Base-by-base conservation (phyloP, 2,113 vertebrate species). In the Crotalus horridus region DNA sequence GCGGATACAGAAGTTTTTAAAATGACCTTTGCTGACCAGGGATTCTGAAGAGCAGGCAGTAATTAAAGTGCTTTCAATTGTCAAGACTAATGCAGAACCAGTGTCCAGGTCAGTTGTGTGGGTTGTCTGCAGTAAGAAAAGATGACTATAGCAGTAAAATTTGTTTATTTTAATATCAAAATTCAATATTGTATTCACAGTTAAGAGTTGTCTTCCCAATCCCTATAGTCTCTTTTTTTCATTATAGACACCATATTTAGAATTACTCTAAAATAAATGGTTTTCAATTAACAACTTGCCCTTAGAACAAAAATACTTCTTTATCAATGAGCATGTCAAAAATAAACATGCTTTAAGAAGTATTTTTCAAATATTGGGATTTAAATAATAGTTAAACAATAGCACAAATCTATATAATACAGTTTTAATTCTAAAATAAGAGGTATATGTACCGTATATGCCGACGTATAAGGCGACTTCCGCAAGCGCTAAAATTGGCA, bases 1-100 rank as follows among this genome's bases (percentile, higher is more conserved):
- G 93, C 99, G 99, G 90, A 99, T 99, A 94, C 99, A 99, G 96
- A 99, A 99, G 96, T 99, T 99, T 97, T 99, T 99, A 96, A 99
- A 99, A 96, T 99, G 99, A 4, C 99, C 99, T 98, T 99, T 99
- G 97, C 99, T 99, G 89, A 99, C 99, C 92, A 99, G 97, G 55
- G 99, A 99, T 94, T 99, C 99, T 0, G 99, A 99, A 56, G 99
- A 99, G 96, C 99, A 99, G 94, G 99, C 99, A 43, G 99, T 99
- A 97, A 99, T 99, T 95, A 99, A 97, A 0, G 99, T 99, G 95
- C 99, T 99, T 96, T 99, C 99, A 59, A 99, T 99, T 91, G 99
- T 99, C 94, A 99, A 96, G n/a, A 99, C 99, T 95, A 99, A 96
- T 29, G 99, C 99, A 58, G 99, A 99, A 91, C 99, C 98, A 4